A percentile compares a stretch with the other conserved stretches of the same genome.
These are phyloP conservation scores for Takifugu rubripes DNA, from an alignment of 2,797 vertebrate species.

Conservation along the genomic window DNA sequence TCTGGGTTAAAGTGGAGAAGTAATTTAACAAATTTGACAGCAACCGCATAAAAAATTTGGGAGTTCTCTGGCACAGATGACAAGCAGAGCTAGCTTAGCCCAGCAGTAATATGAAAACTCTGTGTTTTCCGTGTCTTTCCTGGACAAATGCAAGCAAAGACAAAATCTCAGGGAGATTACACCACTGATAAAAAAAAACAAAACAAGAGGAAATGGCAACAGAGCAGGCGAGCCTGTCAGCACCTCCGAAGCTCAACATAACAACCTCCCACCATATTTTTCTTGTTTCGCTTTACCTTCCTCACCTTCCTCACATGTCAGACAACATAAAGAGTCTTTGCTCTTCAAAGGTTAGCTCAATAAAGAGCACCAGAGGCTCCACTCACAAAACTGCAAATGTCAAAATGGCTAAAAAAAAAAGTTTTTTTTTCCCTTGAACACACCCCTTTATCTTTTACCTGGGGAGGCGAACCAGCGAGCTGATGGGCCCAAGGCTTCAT, in stretches of 20 bases:
- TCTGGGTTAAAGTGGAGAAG: too few species aligned
- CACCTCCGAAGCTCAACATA: slow-evolving; percentile 44
- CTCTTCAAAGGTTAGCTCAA: slow-evolving; percentile 63
- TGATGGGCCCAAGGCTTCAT: slow-evolving; percentile 14
- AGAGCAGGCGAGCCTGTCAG: slow-evolving; percentile 41
- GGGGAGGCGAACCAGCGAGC: slow-evolving; percentile 16
- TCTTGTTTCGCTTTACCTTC: slow-evolving; percentile 31
- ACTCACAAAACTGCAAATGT: slow-evolving; percentile 55
- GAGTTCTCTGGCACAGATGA: slow-evolving; percentile 25
- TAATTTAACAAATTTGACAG: too few species aligned
- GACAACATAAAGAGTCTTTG: slow-evolving; percentile 44
- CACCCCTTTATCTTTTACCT: slow-evolving; percentile 28
- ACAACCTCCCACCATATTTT: slow-evolving; percentile 36
- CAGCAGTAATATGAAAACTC: slow-evolving; percentile 40
- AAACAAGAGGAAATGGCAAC: slow-evolving; percentile 54
- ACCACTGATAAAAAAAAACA: slow-evolving; percentile 41
- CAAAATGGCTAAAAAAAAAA: slow-evolving; percentile 52
- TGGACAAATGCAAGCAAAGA: slow-evolving; percentile 27
- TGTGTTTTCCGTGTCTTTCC: slow-evolving; percentile 37
- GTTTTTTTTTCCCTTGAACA: slow-evolving; percentile 8
- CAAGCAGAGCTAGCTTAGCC: slow-evolving; percentile 32
- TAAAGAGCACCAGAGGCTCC: slow-evolving; percentile 43
- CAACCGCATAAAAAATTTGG: background rate
- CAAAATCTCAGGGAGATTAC: slow-evolving; percentile 39
- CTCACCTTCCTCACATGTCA: slow-evolving; percentile 43